Evolutionary conservation across 1,140 invertebrate species (phyloP), one percentile per base, ranked within the genome.

Genomic region (Mercenaria mercenaria): DNA sequence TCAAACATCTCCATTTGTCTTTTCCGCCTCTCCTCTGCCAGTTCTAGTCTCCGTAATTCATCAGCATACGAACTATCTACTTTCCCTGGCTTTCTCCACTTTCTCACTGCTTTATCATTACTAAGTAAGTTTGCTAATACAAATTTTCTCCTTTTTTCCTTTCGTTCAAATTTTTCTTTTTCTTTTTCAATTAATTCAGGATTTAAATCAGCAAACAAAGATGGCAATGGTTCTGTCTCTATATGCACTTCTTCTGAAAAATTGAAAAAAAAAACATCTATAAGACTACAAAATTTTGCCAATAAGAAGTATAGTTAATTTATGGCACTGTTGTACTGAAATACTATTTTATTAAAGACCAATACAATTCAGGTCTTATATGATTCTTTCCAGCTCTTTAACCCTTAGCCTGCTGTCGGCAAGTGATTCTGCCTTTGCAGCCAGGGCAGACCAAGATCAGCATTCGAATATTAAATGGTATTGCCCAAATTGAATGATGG

Each of bases 1-100:
- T 94, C 93, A 47, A 92, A 90, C 91, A 93, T 89, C 43, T 90
- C 76, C 77, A 91, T 89, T 59, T 93, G 93, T 59, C 92, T 91
- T 43, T 92, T 90, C 20, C 93, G 85, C 56, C 94, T 74, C 86
- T 91, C 92, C 76, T 95, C 95, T 26, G 93, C 94, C 85, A 94
- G 80, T 50, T 93, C 92, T 41, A 89, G 90, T 76, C 92, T 88
- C 23, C 90, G 76, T 50, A 91, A 76, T 87, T 94, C 94, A 69
- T 95, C 94, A 50, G 88, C 80, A 76, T 93, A 93, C 0, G 93
- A 93, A 18, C 91, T 93, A 83, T 94, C 93, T 10, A 50, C 39
- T 43, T 74, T 59, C 32, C 67, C 80, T 39, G 88, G 88, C 34
- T 89, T 89, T 29, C 56, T 64, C 76, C 76, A 81, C 59, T 72